Conservation (phyloP, 2,888 invertebrate genomes). For the Cheilosia grossa region DNA sequence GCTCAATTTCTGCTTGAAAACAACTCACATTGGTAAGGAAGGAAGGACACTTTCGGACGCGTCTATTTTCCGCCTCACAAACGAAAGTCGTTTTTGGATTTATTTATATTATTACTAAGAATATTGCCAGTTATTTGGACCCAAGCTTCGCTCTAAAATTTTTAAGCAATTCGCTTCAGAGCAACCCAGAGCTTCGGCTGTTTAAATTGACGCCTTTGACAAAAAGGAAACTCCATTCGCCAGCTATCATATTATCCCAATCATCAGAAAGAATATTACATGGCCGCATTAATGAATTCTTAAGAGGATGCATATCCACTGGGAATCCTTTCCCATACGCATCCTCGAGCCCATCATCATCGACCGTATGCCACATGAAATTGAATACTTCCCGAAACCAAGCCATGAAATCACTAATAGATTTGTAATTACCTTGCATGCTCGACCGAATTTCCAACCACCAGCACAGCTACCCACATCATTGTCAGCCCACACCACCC, state of each 20-base stretch:
- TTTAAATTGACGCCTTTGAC: no score
- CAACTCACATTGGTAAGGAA: no score
- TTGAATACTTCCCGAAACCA: constrained; percentile 61
- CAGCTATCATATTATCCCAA: background rate
- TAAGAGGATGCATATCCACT: constrained; percentile 63
- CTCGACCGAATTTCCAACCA: constrained; percentile 61
- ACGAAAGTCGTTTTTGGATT: no score
- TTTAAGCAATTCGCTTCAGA: no score
- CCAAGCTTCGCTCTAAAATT: no score
- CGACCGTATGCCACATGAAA: constrained; percentile 72
- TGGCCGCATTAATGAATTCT: constrained; percentile 60
- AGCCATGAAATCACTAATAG: constrained; percentile 68
- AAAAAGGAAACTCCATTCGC: background rate
- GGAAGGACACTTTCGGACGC: no score
- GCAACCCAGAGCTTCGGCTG: no score
- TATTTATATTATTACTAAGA: no score
- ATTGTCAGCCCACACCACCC: constrained; percentile 36
- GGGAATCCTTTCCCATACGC: constrained; percentile 67
- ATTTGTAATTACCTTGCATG: constrained; percentile 75
- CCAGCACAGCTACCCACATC: constrained; percentile 12
- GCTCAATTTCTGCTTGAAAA: no score
- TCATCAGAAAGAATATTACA: constrained; percentile 61
- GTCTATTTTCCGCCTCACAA: no score
- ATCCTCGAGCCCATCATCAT: constrained; percentile 60
- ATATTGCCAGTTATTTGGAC: no score